Conservation (phyloP, 2,113 vertebrate genomes). For the Notarius lentiginosus region DNA sequence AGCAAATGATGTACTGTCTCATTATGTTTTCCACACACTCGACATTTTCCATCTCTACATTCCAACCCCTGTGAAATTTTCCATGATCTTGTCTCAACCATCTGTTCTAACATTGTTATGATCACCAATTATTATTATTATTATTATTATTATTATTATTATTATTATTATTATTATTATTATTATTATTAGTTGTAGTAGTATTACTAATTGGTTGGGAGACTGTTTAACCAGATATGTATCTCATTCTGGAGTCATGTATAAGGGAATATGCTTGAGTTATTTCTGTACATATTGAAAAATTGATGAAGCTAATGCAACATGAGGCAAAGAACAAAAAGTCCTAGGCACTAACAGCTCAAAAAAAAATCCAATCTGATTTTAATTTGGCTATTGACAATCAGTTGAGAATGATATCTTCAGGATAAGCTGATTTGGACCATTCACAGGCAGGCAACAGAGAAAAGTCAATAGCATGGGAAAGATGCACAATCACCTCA, state of each 20-base stretch:
- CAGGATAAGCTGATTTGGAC: slow-evolving; percentile 41
- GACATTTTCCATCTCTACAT: too few species aligned
- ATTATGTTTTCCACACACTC: too few species aligned
- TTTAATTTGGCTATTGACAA: slow-evolving; percentile 43
- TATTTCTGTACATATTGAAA: neutral
- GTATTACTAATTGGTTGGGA: neutral
- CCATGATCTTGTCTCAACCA: too few species aligned
- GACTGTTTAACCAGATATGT: neutral
- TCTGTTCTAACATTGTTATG: too few species aligned
- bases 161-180: too few species aligned
- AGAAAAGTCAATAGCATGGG: slow-evolving; percentile 48
- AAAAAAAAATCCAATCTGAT: neutral
- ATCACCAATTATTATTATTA: too few species aligned
- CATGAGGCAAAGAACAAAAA: neutral
- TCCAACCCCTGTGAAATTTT: too few species aligned
- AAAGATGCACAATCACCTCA: slow-evolving; percentile 46
- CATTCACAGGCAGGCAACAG: slow-evolving; percentile 29
- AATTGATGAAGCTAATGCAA: neutral
- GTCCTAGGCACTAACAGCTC: neutral
- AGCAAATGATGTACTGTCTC: too few species aligned
- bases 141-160: too few species aligned
- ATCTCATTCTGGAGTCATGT: neutral
- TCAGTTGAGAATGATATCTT: slow-evolving; percentile 34
- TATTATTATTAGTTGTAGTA: too few species aligned
- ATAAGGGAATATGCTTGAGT: neutral